Conservation (phyloP, 37 sponge, comb jelly and placozoan genomes). For the Petrosia ficiformis region DNA sequence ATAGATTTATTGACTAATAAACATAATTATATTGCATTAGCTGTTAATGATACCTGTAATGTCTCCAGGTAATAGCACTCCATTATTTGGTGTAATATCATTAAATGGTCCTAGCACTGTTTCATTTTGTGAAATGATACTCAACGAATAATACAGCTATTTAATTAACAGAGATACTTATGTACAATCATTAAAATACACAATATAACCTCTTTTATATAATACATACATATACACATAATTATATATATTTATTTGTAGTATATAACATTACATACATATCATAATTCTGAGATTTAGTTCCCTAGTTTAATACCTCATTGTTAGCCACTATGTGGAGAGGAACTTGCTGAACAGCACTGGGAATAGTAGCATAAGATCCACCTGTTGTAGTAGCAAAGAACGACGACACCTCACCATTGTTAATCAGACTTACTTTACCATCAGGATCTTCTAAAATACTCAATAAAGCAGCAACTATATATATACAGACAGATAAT, state of each 20-base stretch:
- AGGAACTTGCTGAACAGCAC: not conserved
- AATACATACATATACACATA: too few species aligned
- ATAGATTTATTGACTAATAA: too few species aligned
- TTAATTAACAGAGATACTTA: too few species aligned
- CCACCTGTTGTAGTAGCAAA: too few species aligned
- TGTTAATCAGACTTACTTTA: not conserved
- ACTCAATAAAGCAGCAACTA: too few species aligned
- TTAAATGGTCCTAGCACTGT: slow-evolving; percentile 11
- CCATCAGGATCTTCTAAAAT: not conserved
- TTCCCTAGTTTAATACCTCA: too few species aligned
- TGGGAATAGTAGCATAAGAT: not conserved
- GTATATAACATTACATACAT: too few species aligned
- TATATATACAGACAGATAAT: too few species aligned
- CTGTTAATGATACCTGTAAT: not conserved
- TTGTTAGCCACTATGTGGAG: not conserved
- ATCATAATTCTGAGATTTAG: too few species aligned
- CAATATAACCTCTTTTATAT: too few species aligned
- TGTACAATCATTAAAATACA: too few species aligned
- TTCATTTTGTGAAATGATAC: not conserved
- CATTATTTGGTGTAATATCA: not conserved
- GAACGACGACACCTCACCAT: not conserved
- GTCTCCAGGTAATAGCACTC: slow-evolving; percentile 8
- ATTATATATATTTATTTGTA: too few species aligned
- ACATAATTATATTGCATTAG: not conserved
- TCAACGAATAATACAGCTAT: not conserved